Base-by-base conservation (phyloP, 2,888 invertebrate genomes). In the Drosophila neoperkinsi region DNA sequence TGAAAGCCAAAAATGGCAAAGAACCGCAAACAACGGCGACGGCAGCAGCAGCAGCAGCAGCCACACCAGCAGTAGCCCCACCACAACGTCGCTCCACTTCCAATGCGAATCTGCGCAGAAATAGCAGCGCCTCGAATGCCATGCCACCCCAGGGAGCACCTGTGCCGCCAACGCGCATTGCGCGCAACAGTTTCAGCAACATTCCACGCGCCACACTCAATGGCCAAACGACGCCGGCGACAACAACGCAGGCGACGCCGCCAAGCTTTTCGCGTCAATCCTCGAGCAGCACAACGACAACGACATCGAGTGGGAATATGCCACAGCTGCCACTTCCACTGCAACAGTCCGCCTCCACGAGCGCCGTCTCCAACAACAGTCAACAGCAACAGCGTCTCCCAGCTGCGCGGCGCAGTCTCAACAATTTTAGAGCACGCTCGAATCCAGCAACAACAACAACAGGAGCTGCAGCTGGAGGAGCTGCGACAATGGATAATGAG, bases 161-260 rank as follows among this genome's bases (percentile, higher is more conserved):
- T 41, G 78, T 83, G 60, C 90, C 85, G n/a, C 87, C 74, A 1
- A 76, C 79, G 10, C 85, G 90, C 28, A 82, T 79, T 51, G 73
- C 91, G 3, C 91, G 92, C 49, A 85, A 91, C 59, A 93, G 92
- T 79, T 92, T 93, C 52, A 92, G 91, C 79, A 93, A 93, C 50
- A 93, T 93, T 79, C 93, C 93, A 31, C 91, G 93, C 62, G 93
- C 91, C 58, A 93, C 92, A 73, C 90, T 93, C n/a, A 92, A 86
- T 58, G 85, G 82, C 1, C 78, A 70, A 21, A 77, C 89, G 49
- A 87, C 88, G 41, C 51, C 74, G 43, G 59, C 63, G 31, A 31
- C 49, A n/a, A 11, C 73, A 57, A 28, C 71, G 7, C 33, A 66
- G 10, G 36, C 69, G 25, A 55, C 70, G n/a, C 58, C 75, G 33